phyloP scores from a whole-genome alignment of 2,888 invertebrate genomes.

The Brenthis daphne region DNA sequence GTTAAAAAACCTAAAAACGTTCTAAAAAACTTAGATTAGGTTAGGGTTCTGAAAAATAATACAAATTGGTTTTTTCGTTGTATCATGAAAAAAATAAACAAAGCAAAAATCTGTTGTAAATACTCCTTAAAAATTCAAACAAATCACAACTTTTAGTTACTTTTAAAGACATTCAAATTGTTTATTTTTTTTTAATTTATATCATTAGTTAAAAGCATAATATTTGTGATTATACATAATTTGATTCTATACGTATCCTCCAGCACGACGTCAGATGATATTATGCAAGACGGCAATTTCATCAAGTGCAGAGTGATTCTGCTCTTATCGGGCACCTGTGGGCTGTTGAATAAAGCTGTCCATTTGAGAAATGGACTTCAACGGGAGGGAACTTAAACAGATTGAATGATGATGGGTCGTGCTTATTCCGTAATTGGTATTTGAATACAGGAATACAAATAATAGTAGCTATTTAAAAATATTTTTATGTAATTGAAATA shows the following conservation, averaged over 20 bases:
- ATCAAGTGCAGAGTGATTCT: constrained; percentile 60
- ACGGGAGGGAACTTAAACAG: constrained; percentile 33
- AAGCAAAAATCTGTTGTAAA: no score
- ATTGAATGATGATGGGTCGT: constrained; percentile 34
- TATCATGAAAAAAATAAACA: no score
- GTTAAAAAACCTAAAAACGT: no score
- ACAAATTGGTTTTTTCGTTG: no score
- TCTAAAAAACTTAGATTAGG: no score
- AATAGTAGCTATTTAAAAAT: background rate
- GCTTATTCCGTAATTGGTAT: constrained; percentile 28
- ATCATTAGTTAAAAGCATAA: no score
- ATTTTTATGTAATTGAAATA: no score
- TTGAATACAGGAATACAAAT: constrained; percentile 21
- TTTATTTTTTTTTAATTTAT: no score
- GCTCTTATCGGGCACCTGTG: constrained; percentile 74
- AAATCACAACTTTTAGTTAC: no score
- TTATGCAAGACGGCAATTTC: constrained; percentile 69
- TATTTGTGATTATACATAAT: background rate
- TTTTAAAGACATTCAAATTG: no score
- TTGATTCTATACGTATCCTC: background rate
- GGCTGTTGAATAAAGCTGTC: constrained; percentile 67
- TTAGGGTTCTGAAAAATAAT: no score
- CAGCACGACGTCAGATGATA: constrained; percentile 39
- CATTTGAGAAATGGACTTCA: constrained; percentile 45
- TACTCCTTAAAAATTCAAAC: no score